These are phyloP conservation scores for Acanthurus tractus DNA, from an alignment of 2,797 vertebrate species.

Conservation along the genomic window DNA sequence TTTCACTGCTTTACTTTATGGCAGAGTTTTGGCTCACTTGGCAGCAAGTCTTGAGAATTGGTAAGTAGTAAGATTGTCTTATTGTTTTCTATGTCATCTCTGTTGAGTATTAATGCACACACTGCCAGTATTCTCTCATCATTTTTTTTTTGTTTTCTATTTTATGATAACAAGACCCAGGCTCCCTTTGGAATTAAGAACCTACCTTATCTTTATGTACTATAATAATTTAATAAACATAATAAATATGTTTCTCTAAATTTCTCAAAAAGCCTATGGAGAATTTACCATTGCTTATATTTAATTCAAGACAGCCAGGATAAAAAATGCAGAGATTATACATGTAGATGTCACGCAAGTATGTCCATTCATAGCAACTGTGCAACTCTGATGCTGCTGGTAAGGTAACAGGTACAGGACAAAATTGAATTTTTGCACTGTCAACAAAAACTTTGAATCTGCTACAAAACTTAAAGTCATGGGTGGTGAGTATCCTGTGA, in stretches of 20 bases:
- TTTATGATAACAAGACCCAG: neutral
- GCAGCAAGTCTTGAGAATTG: constrained; percentile 95
- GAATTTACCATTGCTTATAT: neutral
- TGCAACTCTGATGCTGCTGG: constrained; percentile 7
- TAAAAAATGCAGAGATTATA: constrained; percentile 18
- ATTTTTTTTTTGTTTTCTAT: neutral
- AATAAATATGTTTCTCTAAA: neutral
- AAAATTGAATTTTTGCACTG: neutral
- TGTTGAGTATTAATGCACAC: constrained; percentile 2
- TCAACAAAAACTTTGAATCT: neutral
- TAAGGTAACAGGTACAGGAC: neutral
- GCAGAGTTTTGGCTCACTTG: constrained; percentile 86
- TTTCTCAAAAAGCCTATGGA: neutral
- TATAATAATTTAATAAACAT: neutral
- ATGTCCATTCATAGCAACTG: neutral
- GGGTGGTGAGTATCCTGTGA: neutral
- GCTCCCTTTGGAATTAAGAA: constrained; percentile 5
- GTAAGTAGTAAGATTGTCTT: constrained; percentile 85
- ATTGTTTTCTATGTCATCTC: neutral
- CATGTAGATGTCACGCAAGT: constrained; percentile 11
- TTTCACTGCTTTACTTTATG: constrained; percentile 84
- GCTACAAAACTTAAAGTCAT: no score
- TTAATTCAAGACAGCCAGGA: constrained; percentile 9
- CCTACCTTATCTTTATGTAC: neutral
- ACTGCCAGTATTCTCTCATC: neutral